These are phyloP conservation scores for Euglossa dilemma DNA, from an alignment of 1,140 invertebrate genomes.

Conservation along the genomic window DNA sequence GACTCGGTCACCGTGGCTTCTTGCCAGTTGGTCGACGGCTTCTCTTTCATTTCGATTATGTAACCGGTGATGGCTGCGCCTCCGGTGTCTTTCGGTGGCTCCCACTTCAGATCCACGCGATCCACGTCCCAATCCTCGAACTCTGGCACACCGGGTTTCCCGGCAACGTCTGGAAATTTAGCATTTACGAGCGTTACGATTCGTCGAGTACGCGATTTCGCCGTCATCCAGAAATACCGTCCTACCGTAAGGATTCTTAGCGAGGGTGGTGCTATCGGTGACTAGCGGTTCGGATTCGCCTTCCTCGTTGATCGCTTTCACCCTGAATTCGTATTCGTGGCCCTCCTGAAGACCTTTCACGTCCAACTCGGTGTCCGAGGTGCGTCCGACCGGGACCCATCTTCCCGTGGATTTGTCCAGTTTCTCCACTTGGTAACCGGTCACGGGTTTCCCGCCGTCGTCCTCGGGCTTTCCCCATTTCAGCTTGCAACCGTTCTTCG, in stretches of 20 bases:
- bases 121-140: constrained; percentile 97
- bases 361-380: constrained; percentile 93
- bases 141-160: constrained; percentile 93
- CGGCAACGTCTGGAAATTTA: constrained; percentile 87
- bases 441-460: constrained; percentile 98
- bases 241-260: constrained; percentile 97
- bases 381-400: constrained; percentile 95
- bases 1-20: constrained; percentile 91
- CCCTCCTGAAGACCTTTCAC: constrained; percentile 96
- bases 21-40: constrained; percentile 93
- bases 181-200: too few species aligned
- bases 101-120: constrained; percentile 96
- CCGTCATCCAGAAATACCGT: too few species aligned
- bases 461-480: constrained; percentile 99
- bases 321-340: constrained; percentile 97
- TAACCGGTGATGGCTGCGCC: constrained; percentile 98
- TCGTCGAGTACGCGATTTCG: too few species aligned
- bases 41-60: constrained; percentile 98
- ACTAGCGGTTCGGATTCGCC: constrained; percentile 98
- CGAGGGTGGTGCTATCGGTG: constrained; percentile 91
- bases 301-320: constrained; percentile 98
- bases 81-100: constrained; percentile 93
- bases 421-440: constrained; percentile 98
- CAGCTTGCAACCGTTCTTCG: constrained; percentile 95
- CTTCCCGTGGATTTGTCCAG: constrained; percentile 96